Percentiles rank a stretch among this genome's conserved stretches.
Evolutionary conservation across 2,888 invertebrate species (phyloP).

Genomic region (Spicauda simplicius): DNA sequence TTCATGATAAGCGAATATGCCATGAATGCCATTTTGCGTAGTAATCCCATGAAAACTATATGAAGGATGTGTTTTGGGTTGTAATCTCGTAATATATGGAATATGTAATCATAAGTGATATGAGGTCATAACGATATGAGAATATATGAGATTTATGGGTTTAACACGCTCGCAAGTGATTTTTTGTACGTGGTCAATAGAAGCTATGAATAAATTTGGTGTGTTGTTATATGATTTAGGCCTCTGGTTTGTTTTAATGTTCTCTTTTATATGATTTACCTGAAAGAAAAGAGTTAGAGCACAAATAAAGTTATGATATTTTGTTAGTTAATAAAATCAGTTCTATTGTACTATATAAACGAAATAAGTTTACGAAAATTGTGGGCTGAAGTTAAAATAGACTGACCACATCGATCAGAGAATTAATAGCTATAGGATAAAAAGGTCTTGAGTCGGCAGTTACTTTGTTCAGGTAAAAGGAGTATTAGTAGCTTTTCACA

Average conservation of each 20-base stretch:
- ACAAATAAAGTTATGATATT: too few relatives aligned
- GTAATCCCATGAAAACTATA: slow-evolving; percentile 32
- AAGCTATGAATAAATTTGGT: not conserved
- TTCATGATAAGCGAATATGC: slow-evolving; percentile 27
- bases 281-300: too few relatives aligned
- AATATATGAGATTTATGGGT: slow-evolving; percentile 19
- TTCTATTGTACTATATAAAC: too few relatives aligned
- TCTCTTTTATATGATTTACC: too few relatives aligned
- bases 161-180: not conserved
- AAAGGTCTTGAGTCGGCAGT: too few relatives aligned
- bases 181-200: not conserved
- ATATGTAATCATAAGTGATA: slow-evolving; percentile 31
- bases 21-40: slow-evolving; percentile 24
- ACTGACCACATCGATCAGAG: too few relatives aligned
- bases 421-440: too few relatives aligned
- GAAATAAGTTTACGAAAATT: too few relatives aligned
- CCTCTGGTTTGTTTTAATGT: not conserved
- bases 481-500: too few relatives aligned
- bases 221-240: not conserved
- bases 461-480: too few relatives aligned
- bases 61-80: slow-evolving; percentile 35
- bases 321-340: too few relatives aligned
- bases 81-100: slow-evolving; percentile 31
- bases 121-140: slow-evolving; percentile 17
- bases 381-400: too few relatives aligned